Evolutionary conservation across 2,888 invertebrate genomes (phyloP), one percentile per base, ranked within the genome.

Genomic region (Leucophenga montana): DNA sequence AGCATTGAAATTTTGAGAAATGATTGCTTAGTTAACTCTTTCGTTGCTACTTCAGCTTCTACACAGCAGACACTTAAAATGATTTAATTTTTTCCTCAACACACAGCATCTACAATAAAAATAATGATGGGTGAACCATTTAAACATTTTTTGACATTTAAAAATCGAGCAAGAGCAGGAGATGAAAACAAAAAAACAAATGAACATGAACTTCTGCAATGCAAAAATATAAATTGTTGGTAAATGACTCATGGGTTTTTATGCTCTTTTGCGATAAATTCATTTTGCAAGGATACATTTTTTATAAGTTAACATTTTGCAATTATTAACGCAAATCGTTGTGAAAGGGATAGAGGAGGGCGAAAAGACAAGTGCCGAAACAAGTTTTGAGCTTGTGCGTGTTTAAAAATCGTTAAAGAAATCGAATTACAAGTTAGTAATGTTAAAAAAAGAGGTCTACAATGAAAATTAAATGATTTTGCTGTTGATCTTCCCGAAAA

Each of bases 181-280:
- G 8, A 56, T 56, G 16, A 39, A 16, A 18, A 44, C 16, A 39
- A 61, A 18, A 39, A 39, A 54, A 54, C 16, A 53, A 14, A 18
- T 53, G 53, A 54, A 54, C 11, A 54, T 13, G 22, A 54, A 54
- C 54, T 20, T 54, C 22, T 39, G 39, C 9, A 53, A 54, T 54
- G 18, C 5, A 4, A 54, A 18, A 54, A 54, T 18, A 79, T 80
- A 81, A 82, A 84, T 81, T 77, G 77, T 73, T 82, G 84, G 75
- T 73, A 84, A 79, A 84, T 81, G 84, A 81, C 81, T 84, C 84
- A 83, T 81, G 72, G 69, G 16, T 82, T 71, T 69, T 44, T 67
- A n/a, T 66, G 20, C 62, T 22, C 39, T 22, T 62, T 78, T 80
- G 4, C 14, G 9, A 16, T 27, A 16, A 27, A 53, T 54, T 39